phyloP scores from a whole-genome alignment of 2,888 invertebrate genomes.

The Autographa pulchrina region DNA sequence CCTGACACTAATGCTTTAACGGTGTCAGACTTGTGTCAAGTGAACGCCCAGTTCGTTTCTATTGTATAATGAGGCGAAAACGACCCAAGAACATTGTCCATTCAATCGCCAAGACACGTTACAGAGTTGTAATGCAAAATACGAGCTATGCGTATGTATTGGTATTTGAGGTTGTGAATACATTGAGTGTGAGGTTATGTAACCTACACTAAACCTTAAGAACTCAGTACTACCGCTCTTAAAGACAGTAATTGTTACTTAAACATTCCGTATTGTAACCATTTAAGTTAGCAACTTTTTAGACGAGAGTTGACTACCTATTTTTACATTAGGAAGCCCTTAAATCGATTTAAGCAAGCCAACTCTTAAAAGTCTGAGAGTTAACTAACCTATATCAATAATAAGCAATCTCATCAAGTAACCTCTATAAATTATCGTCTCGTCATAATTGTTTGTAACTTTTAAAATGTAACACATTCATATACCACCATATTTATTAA shows the following conservation, averaged over 20 bases:
- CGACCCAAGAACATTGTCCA: conserved; percentile 37
- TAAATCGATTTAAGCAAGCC: too few relatives aligned
- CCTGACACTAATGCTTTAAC: conserved; percentile 54
- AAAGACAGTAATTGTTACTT: too few relatives aligned
- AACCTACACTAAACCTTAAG: not conserved
- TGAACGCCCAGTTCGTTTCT: conserved; percentile 46
- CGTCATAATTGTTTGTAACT: not conserved
- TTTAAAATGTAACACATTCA: too few relatives aligned
- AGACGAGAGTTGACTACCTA: too few relatives aligned
- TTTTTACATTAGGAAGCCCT: too few relatives aligned
- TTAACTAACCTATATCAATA: too few relatives aligned
- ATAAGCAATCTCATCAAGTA: too few relatives aligned
- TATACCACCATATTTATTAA: not conserved
- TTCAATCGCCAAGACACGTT: conserved; percentile 47
- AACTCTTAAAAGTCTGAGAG: too few relatives aligned
- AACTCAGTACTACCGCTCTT: not conserved
- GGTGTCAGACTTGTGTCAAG: conserved; percentile 56
- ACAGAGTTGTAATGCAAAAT: conserved; percentile 20
- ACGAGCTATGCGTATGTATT: conserved; percentile 17
- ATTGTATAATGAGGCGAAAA: conserved; percentile 53
- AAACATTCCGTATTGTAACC: too few relatives aligned
- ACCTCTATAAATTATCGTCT: too few relatives aligned
- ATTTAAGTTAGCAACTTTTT: too few relatives aligned
- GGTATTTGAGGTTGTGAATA: conserved; percentile 21
- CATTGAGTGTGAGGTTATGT: not conserved